Evolutionary conservation across 2,888 invertebrate species (phyloP).

Genomic region (Diplazon laetatorius): DNA sequence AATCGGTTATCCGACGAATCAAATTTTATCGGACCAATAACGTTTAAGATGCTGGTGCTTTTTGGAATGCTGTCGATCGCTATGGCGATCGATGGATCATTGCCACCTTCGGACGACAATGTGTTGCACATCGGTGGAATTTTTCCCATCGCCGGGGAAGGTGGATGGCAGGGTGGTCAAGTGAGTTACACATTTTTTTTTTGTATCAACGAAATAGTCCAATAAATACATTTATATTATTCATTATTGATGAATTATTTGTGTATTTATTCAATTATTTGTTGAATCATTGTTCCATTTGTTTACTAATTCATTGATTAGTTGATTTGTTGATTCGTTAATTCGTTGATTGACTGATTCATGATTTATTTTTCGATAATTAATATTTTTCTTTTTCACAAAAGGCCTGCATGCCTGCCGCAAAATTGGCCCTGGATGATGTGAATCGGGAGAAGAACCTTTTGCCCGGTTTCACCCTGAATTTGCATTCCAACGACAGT

Average conservation of each 20-base stretch:
- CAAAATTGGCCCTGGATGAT: conserved; percentile 97
- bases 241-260: neutral
- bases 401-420: conserved; percentile 98
- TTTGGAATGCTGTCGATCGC: conserved; percentile 67
- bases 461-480: conserved; percentile 94
- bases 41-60: conserved; percentile 60
- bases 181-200: conserved; percentile 76
- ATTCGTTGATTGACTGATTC: conserved; percentile 4
- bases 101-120: conserved; percentile 82
- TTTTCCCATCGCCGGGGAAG: conserved; percentile 97
- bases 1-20: conserved; percentile 27
- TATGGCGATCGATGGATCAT: conserved; percentile 69
- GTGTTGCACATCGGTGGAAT: conserved; percentile 98
- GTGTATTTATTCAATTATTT: conserved; percentile 10
- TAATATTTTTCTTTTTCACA: neutral
- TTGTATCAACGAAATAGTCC: conserved; percentile 3
- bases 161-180: conserved; percentile 99
- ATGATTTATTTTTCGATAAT: conserved; percentile 18
- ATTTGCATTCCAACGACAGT: conserved; percentile 97
- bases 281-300: neutral
- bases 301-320: conserved; percentile 12
- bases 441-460: conserved; percentile 95
- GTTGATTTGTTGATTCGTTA: neutral
- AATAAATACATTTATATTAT: no score
- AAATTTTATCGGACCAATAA: neutral